Evolutionary conservation across 2,888 invertebrate species (phyloP).

Genomic region (Norana najaformis): DNA sequence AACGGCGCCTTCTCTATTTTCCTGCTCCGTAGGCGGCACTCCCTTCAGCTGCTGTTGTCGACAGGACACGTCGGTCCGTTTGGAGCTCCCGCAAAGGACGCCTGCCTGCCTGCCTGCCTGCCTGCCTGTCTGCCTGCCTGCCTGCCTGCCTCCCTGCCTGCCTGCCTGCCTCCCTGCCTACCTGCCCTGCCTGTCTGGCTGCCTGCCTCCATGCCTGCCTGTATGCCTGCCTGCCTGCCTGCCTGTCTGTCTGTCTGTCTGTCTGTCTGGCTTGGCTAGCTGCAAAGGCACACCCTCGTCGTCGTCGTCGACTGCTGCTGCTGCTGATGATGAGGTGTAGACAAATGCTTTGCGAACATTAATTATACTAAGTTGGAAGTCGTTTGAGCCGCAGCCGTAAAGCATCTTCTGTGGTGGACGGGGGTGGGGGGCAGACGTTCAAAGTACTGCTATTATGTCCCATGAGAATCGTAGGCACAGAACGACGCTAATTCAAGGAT

Average conservation of each 20-base stretch:
- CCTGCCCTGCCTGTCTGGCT: not conserved
- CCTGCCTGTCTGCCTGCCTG: not conserved
- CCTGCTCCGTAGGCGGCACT: not conserved
- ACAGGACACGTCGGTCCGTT: not conserved
- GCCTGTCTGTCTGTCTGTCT: not conserved
- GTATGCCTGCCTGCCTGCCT: not conserved
- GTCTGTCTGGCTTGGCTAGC: not conserved
- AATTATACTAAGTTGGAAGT: constrained; percentile 13
- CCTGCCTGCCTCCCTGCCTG: not conserved
- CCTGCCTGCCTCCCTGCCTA: too few relatives aligned
- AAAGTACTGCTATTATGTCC: not conserved
- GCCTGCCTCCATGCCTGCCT: too few relatives aligned
- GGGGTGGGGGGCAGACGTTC: not conserved
- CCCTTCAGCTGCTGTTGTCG: too few relatives aligned
- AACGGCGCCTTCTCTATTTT: not conserved
- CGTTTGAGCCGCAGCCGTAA: not conserved
- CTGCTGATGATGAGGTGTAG: not conserved
- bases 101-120: too few relatives aligned
- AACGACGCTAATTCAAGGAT: constrained; percentile 13
- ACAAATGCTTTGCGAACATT: not conserved
- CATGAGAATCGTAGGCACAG: not conserved
- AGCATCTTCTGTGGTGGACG: not conserved
- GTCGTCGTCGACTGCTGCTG: not conserved
- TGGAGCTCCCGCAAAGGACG: not conserved
- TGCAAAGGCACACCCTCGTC: not conserved